phyloP scores from a whole-genome alignment of 2,797 vertebrate species.

The Trichosurus vulpecula region DNA sequence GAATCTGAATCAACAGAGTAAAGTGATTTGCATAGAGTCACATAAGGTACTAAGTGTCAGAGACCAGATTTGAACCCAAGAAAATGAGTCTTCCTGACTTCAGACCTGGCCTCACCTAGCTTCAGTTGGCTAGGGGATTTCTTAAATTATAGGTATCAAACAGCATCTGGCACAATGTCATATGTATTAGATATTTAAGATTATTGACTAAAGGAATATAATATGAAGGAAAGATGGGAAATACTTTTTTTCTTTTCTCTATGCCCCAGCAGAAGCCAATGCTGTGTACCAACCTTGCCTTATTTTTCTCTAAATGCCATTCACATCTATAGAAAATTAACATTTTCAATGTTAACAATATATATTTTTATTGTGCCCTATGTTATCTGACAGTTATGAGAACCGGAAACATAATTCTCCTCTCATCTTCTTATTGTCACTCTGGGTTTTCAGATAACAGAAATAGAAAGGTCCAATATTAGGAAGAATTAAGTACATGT shows the following conservation, averaged over 20 bases:
- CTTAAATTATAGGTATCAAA: neutral
- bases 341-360: neutral
- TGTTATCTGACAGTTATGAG: neutral
- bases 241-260: neutral
- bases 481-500: neutral
- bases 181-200: neutral
- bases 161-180: neutral
- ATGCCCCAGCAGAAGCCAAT: neutral
- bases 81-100: too few relatives aligned
- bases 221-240: neutral
- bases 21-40: neutral
- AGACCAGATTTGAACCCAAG: neutral
- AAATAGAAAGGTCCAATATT: neutral
- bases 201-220: neutral
- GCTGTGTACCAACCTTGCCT: neutral
- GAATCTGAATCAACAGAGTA: too few relatives aligned
- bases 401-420: too few relatives aligned
- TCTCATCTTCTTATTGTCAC: neutral
- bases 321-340: neutral
- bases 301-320: neutral
- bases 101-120: neutral
- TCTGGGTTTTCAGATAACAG: neutral
- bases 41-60: neutral
- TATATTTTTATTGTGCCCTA: neutral
- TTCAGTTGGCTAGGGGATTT: neutral